These are phyloP conservation scores for Hirtodrosophila duncani DNA, from an alignment of 2,888 invertebrate species.

Conservation along the genomic window DNA sequence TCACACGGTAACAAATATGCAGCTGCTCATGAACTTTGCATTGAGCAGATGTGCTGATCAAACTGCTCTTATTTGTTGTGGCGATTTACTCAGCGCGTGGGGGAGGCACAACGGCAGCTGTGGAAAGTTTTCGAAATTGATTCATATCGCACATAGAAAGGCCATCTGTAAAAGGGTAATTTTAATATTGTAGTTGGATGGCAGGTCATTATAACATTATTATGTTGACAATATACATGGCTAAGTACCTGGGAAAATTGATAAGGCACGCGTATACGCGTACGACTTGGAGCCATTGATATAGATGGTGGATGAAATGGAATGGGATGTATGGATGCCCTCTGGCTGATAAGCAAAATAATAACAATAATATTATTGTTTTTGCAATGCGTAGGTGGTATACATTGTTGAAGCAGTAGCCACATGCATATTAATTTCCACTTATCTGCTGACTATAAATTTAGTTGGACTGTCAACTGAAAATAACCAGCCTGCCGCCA, in stretches of 20 bases:
- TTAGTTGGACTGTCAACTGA: conserved; percentile 31
- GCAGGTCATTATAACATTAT: conserved; percentile 46
- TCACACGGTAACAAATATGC: conserved; percentile 56
- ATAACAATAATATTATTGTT: conserved; percentile 59
- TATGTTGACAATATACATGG: conserved; percentile 32
- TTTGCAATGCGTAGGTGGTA: conserved; percentile 45
- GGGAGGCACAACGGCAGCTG: conserved; percentile 26
- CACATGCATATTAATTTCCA: conserved; percentile 25
- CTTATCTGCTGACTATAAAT: conserved; percentile 44
- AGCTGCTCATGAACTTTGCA: conserved; percentile 44
- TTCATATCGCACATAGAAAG: conserved; percentile 33
- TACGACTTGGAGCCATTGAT: neutral
- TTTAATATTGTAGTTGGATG: conserved; percentile 19
- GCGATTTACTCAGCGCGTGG: neutral
- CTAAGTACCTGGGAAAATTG: conserved; percentile 53
- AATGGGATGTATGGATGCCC: conserved; percentile 18
- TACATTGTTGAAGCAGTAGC: conserved; percentile 42
- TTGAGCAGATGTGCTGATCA: conserved; percentile 42
- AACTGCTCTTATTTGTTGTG: neutral
- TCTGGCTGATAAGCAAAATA: conserved; percentile 48
- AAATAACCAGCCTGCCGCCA: conserved; percentile 33
- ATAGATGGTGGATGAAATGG: too few relatives aligned
- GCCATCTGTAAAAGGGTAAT: conserved; percentile 18
- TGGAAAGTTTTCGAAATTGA: conserved; percentile 58
- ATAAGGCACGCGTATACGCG: conserved; percentile 40